These are phyloP conservation scores for Enteromius paludinosus DNA, from an alignment of 2,797 vertebrate species.

Conservation along the genomic window DNA sequence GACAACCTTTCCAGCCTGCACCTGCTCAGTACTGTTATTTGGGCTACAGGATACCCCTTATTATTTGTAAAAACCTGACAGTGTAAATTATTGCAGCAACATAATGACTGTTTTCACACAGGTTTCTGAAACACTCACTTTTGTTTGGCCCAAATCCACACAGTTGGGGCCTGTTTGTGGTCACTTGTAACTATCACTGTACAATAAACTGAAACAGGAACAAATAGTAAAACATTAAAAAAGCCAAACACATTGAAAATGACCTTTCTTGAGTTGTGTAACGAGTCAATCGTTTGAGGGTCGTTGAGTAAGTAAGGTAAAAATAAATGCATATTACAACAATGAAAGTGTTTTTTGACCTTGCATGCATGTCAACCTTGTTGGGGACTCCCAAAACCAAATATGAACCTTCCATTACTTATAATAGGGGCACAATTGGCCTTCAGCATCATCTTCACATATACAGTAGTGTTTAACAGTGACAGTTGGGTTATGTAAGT, in stretches of 20 bases:
- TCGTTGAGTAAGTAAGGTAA: too few species aligned
- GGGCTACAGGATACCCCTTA: background rate
- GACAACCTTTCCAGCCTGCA: slow-evolving; percentile 33
- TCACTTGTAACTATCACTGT: background rate
- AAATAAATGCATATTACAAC: too few species aligned
- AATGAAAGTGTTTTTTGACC: too few species aligned
- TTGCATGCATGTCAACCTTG: too few species aligned
- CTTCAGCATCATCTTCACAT: background rate
- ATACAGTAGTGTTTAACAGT: background rate
- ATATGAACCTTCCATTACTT: too few species aligned
- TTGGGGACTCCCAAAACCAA: too few species aligned
- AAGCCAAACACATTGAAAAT: background rate
- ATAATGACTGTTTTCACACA: slow-evolving; percentile 9
- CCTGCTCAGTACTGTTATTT: slow-evolving; percentile 37
- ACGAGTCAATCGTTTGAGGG: too few species aligned
- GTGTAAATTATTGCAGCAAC: background rate
- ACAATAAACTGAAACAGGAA: background rate
- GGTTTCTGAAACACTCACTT: slow-evolving; percentile 5
- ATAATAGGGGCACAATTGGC: background rate
- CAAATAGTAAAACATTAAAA: background rate
- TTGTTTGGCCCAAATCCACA: background rate
- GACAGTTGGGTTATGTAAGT: background rate
- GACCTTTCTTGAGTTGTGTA: too few species aligned
- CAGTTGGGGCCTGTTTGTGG: background rate
- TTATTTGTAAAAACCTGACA: slow-evolving; percentile 4